Percentiles rank a stretch among this genome's conserved stretches.
Evolutionary conservation across 2,888 invertebrate species (phyloP).

Genomic region (Azorinus chamasolen): DNA sequence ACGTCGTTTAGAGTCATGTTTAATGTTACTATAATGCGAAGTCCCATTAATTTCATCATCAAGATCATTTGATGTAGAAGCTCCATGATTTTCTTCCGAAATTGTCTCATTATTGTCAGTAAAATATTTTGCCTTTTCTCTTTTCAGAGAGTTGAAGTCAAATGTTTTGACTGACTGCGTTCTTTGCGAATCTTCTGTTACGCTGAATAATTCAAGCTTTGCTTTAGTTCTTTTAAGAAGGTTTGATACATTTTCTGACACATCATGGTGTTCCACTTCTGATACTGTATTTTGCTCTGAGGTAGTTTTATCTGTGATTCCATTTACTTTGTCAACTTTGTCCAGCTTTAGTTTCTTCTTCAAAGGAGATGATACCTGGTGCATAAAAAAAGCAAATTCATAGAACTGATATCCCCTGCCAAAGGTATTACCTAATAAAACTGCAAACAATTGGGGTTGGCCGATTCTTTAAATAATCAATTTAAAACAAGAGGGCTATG

Average conservation of each 20-base stretch:
- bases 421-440: too few relatives aligned
- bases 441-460: too few relatives aligned
- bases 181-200: neutral
- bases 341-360: conserved; percentile 29
- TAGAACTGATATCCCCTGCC: too few relatives aligned
- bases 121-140: conserved; percentile 24
- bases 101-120: conserved; percentile 27
- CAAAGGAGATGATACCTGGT: conserved; percentile 28
- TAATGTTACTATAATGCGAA: neutral
- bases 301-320: too few relatives aligned
- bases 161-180: conserved; percentile 12
- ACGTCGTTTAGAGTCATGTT: too few relatives aligned
- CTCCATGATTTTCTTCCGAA: neutral
- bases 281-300: too few relatives aligned
- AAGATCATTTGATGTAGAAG: neutral
- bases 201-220: too few relatives aligned
- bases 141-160: conserved; percentile 29
- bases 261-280: too few relatives aligned
- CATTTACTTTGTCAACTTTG: neutral
- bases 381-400: neutral
- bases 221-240: neutral
- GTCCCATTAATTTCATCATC: neutral
- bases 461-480: too few relatives aligned
- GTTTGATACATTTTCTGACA: neutral
- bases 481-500: too few relatives aligned